Percentiles rank a stretch among this genome's conserved stretches.
Evolutionary conservation across 2,797 vertebrate species (phyloP).

Genomic region (Peromyscus nudipes): DNA sequence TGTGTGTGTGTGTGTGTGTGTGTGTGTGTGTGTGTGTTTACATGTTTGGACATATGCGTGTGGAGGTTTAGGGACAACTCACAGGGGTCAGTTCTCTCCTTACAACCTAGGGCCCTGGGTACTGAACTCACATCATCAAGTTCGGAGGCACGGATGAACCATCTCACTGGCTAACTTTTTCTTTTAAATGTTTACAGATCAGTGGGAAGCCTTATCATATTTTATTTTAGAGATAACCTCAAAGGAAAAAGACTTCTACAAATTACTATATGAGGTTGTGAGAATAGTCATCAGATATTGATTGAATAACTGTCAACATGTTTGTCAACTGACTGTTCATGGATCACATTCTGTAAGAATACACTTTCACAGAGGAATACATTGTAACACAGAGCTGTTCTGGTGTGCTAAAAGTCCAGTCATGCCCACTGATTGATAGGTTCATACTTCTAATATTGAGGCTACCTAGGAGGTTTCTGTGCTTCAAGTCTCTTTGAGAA

Average conservation of each 20-base stretch:
- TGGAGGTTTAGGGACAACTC: neutral
- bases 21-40: neutral
- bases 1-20: neutral
- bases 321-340: neutral
- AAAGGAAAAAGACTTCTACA: slow-evolving; percentile 34
- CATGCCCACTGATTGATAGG: neutral
- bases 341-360: neutral
- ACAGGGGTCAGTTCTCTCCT: neutral
- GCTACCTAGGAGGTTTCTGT: neutral
- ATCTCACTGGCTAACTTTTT: neutral
- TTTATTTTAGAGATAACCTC: slow-evolving; percentile 21
- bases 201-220: neutral
- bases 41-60: neutral
- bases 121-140: neutral
- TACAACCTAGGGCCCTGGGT: no score
- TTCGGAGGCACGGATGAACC: neutral
- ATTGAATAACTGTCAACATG: neutral
- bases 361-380: neutral
- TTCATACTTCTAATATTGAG: slow-evolving; percentile 27
- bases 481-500: neutral
- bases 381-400: neutral
- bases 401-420: neutral
- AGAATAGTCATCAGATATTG: neutral
- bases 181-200: slow-evolving; percentile 4
- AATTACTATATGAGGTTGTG: neutral